Base-by-base conservation (phyloP, 2,888 invertebrate genomes). In the Coelinius sp. region DNA sequence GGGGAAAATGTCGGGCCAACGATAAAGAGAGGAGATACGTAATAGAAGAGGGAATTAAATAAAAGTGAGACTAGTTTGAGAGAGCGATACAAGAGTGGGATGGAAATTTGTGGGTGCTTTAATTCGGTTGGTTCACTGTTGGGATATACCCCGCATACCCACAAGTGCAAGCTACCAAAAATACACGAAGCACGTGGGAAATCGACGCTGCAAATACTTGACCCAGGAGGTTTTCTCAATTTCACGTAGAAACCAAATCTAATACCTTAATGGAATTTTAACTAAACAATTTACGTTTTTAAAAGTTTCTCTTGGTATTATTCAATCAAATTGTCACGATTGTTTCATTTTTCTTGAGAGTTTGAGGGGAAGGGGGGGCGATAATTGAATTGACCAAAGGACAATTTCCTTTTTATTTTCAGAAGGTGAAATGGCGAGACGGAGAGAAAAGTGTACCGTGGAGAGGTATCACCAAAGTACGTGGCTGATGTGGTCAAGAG, bases 141-240 rank as follows among this genome's bases (percentile, higher is more conserved):
- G 52, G 24, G 4, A n/a, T 5, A 22, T 24, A 25, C 14, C 31
- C 59, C 7, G 10, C 35, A 6, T n/a, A n/a, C n/a, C 20, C 59
- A 12, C 31, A 31, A n/a, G 27, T 6, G 27, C 14, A 14, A 6
- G 27, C 27, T 31, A 17, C 59, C 35, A 59, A 78, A 80, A 59
- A 59, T 59, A 35, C 59, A 78, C 76, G 77, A 77, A 81, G 79
- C 79, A 78, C 78, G 75, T 75, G 75, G 75, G 75, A 79, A 82
- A 82, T 82, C 77, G 75, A 75, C 69, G 67, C 52, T 67, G 74
- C 76, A 62, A 59, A 59, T 59, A 59, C 27, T 14, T 59, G 59
- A 59, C 59, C 59, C 59, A 38, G 31, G 59, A 35, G 59, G 20
- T 6, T 59, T 35, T 35, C 31, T 35, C 59, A 12, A 59, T 59